phyloP scores from a whole-genome alignment of 2,113 vertebrate genomes.

The Paradoxurus hermaphroditus region DNA sequence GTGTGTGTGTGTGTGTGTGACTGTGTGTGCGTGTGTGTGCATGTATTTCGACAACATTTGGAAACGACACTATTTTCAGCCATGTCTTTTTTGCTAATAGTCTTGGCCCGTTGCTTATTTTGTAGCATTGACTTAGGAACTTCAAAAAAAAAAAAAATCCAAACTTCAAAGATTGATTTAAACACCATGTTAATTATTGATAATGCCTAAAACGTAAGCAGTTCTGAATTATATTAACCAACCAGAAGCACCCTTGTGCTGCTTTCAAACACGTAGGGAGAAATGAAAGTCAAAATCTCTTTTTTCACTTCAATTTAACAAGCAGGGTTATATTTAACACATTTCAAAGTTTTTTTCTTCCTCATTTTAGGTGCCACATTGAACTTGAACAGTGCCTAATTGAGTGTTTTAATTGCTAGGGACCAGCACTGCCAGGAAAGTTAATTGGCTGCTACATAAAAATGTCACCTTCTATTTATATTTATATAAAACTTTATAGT shows the following conservation, averaged over 20 bases:
- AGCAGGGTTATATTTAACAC: background rate
- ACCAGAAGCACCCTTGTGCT: background rate
- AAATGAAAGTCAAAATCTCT: background rate
- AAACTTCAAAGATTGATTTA: background rate
- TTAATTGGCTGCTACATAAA: conserved; percentile 55
- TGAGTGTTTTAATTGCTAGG: conserved; percentile 48
- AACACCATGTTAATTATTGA: background rate
- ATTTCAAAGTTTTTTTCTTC: background rate
- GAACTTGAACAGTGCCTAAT: background rate
- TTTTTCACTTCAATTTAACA: background rate
- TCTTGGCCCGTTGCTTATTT: background rate
- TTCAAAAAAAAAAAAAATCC: background rate
- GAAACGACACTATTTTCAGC: background rate
- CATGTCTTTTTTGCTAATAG: background rate
- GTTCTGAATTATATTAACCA: background rate
- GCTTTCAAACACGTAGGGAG: background rate
- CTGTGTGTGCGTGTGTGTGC: too few relatives aligned
- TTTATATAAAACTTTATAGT: conserved; percentile 39
- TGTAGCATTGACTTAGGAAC: background rate
- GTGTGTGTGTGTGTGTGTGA: accelerated
- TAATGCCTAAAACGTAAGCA: background rate
- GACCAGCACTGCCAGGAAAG: conserved; percentile 25
- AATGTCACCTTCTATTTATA: conserved; percentile 58
- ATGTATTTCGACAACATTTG: background rate
- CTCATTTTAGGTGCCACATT: background rate